A percentile compares a stretch with the other conserved stretches of the same genome.
Evolutionary conservation across 1,140 invertebrate species (phyloP).

Genomic region (Brachionus rotundiformis): DNA sequence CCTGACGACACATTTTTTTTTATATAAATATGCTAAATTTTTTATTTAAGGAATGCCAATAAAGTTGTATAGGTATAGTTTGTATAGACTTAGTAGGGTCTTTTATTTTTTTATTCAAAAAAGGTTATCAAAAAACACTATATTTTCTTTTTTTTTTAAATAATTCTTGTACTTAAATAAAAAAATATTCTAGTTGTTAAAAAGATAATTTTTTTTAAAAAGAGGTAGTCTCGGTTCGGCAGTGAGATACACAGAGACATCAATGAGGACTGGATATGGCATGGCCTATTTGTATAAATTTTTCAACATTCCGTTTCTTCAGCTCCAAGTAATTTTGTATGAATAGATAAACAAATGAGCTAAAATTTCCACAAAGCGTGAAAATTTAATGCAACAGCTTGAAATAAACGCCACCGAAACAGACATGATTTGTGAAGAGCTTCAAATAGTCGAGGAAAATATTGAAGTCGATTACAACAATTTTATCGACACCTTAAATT

Average conservation of each 20-base stretch:
- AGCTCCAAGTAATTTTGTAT: conserved; percentile 71
- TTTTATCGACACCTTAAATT: conserved; percentile 58
- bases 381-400: conserved; percentile 81
- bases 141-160: too few relatives aligned
- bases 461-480: conserved; percentile 54
- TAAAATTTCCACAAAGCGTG: conserved; percentile 57
- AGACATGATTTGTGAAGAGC: conserved; percentile 76
- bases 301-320: conserved; percentile 90
- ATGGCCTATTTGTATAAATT: conserved; percentile 90
- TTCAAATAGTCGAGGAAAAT: conserved; percentile 67
- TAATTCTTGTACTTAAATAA: too few relatives aligned
- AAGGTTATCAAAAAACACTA: too few relatives aligned
- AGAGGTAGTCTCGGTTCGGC: conserved; percentile 68
- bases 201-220: conserved; percentile 33
- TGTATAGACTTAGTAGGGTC: too few relatives aligned
- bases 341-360: neutral
- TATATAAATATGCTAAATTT: too few relatives aligned
- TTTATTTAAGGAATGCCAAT: too few relatives aligned
- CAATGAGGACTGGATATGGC: conserved; percentile 95
- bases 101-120: too few relatives aligned
- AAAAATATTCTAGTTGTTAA: neutral
- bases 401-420: conserved; percentile 84
- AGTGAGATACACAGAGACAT: conserved; percentile 84
- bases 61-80: too few relatives aligned
- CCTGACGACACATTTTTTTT: too few relatives aligned